Percentiles rank a stretch among this genome's conserved stretches.
These are phyloP conservation scores for Psococerastis gibbosa DNA, from an alignment of 2,888 invertebrate species.

Conservation along the genomic window DNA sequence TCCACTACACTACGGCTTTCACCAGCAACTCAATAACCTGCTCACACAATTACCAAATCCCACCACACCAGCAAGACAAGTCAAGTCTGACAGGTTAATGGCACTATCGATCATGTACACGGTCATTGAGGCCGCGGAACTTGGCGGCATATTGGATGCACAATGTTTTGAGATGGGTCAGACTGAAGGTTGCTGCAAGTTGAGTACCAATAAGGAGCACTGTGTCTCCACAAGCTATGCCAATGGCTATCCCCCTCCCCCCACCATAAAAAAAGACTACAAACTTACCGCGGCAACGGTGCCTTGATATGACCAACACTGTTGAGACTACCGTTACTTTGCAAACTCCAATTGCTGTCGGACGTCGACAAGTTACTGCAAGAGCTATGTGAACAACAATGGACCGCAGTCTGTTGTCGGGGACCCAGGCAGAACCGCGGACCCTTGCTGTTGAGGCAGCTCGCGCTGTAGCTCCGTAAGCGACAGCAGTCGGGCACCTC, in stretches of 20 bases:
- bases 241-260: neutral
- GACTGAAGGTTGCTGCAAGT: too few species aligned
- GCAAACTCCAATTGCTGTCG: conserved; percentile 8
- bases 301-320: neutral
- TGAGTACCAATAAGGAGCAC: too few species aligned
- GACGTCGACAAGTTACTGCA: neutral
- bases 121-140: too few species aligned
- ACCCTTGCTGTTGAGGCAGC: neutral
- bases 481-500: neutral
- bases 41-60: too few species aligned
- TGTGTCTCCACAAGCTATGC: too few species aligned
- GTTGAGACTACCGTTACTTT: neutral
- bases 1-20: too few species aligned
- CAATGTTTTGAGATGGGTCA: too few species aligned
- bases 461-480: conserved; percentile 5
- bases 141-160: neutral
- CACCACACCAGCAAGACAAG: too few species aligned
- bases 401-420: neutral
- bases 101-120: too few species aligned
- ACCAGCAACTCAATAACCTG: too few species aligned
- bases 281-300: conserved; percentile 6
- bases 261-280: neutral
- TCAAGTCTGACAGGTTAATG: too few species aligned
- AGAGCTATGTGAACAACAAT: conserved; percentile 3
- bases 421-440: conserved; percentile 2